A percentile compares a stretch with the other conserved stretches of the same genome.
phyloP scores from a whole-genome alignment of 2,113 vertebrate species.

The Sclerurus mexicanus region DNA sequence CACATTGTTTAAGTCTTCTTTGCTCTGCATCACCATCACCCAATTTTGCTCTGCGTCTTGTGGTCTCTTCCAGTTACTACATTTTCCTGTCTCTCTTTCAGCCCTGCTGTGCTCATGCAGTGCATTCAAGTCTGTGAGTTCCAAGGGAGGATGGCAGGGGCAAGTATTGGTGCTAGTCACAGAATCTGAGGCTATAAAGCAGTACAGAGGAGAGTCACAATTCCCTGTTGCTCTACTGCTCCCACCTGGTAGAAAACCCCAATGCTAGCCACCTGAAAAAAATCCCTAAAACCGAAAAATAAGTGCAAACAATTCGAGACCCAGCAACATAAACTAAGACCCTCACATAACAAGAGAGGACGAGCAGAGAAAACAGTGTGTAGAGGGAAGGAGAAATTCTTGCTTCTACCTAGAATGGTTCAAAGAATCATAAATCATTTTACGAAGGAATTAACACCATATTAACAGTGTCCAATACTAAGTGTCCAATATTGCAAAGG shows the following conservation, averaged over 20 bases:
- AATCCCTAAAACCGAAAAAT: neutral
- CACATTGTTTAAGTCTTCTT: neutral
- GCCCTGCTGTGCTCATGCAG: rapidly evolving
- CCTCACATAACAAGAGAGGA: neutral
- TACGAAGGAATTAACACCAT: neutral
- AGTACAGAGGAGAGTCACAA: rapidly evolving
- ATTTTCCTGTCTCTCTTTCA: neutral
- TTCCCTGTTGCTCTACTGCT: neutral
- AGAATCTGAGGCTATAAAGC: neutral
- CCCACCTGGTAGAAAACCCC: neutral
- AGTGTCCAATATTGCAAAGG: neutral
- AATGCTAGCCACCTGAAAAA: neutral
- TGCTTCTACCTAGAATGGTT: neutral
- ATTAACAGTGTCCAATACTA: neutral
- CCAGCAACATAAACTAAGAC: neutral
- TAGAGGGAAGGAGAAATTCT: neutral
- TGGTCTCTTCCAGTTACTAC: neutral
- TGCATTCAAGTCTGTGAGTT: neutral
- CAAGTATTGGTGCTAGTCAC: rapidly evolving
- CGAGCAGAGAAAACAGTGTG: rapidly evolving
- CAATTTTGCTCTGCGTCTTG: neutral
- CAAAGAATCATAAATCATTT: neutral
- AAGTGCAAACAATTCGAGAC: neutral
- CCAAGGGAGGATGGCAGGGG: rapidly evolving
- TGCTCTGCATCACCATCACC: neutral